A percentile compares a stretch with the other conserved stretches of the same genome.
Evolutionary conservation across 1,140 invertebrate species (phyloP).

Genomic region (Zeugodacus cucurbitae): DNA sequence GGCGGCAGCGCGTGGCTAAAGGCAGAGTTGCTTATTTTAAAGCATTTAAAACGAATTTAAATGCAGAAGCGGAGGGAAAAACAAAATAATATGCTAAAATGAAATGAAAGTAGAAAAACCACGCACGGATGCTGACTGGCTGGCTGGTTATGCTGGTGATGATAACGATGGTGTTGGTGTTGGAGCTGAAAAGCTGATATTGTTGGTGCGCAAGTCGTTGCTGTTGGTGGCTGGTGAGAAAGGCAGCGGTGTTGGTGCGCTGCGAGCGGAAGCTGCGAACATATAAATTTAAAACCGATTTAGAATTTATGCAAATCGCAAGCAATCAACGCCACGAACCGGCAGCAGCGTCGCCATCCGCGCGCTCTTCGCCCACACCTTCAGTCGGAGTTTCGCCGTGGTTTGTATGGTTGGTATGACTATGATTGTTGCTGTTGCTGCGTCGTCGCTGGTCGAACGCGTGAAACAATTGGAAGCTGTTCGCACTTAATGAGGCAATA

Average conservation of each 20-base stretch:
- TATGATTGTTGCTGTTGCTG: background rate
- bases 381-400: background rate
- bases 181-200: background rate
- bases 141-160: background rate
- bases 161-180: background rate
- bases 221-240: no score
- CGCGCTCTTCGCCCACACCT: background rate
- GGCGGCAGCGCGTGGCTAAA: no score
- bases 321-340: conserved; percentile 3
- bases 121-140: background rate
- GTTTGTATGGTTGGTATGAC: background rate
- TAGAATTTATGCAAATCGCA: conserved; percentile 10
- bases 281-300: conserved; percentile 23
- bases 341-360: background rate
- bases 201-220: no score
- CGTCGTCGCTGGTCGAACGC: background rate
- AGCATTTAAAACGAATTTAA: background rate
- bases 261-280: background rate
- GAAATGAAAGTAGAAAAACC: background rate
- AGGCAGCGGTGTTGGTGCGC: background rate
- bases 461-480: conserved; percentile 22
- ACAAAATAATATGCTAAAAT: background rate
- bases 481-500: conserved; percentile 18
- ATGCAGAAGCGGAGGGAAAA: background rate
- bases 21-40: background rate